phyloP scores from a whole-genome alignment of 2,888 invertebrate genomes.

The Drosophila leonis region DNA sequence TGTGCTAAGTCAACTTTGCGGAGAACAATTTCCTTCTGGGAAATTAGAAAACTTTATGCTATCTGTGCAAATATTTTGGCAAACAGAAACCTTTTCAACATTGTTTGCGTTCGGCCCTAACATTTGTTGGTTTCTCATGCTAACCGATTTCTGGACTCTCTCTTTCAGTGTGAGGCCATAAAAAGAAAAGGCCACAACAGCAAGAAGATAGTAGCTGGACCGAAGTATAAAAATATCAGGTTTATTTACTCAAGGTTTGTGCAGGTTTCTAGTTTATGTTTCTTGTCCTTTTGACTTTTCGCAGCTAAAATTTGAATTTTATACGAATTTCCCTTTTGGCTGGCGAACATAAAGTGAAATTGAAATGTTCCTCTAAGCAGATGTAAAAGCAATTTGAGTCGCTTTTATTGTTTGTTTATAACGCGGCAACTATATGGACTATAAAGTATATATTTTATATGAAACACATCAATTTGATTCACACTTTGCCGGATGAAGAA shows the following conservation, averaged over 20 bases:
- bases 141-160: conserved; percentile 24
- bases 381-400: conserved; percentile 54
- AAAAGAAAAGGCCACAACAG: conserved; percentile 34
- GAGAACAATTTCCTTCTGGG: conserved; percentile 66
- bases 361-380: conserved; percentile 53
- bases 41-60: conserved; percentile 76
- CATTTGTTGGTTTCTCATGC: conserved; percentile 32
- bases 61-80: conserved; percentile 58
- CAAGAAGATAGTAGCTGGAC: conserved; percentile 40
- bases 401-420: conserved; percentile 52
- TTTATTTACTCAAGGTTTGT: conserved; percentile 52
- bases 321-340: conserved; percentile 16
- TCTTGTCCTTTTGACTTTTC: conserved; percentile 9
- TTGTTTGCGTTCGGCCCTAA: conserved; percentile 20
- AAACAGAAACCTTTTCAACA: conserved; percentile 57
- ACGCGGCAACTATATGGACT: conserved; percentile 38
- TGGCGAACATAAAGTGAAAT: conserved; percentile 28
- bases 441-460: conserved; percentile 39
- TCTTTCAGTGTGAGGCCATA: conserved; percentile 55
- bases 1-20: conserved; percentile 29
- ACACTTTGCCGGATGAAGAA: conserved; percentile 4
- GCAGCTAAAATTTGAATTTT: conserved; percentile 23
- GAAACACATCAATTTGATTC: conserved; percentile 37
- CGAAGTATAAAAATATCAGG: conserved; percentile 51
- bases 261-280: conserved; percentile 20